Percentiles rank a stretch among this genome's conserved stretches.
phyloP scores from a whole-genome alignment of 2,797 vertebrate species.

The Spinus pinus region DNA sequence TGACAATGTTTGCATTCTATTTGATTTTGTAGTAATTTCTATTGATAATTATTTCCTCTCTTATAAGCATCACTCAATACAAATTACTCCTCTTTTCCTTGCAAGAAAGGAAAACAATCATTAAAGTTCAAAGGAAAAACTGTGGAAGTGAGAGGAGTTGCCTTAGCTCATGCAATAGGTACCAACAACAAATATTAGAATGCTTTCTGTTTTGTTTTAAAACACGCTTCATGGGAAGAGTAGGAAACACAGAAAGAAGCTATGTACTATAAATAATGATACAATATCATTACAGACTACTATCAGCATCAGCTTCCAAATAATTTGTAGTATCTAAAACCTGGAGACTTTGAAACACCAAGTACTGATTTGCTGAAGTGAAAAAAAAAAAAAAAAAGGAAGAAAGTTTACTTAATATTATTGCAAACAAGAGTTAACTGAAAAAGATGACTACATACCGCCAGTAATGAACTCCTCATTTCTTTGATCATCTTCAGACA shows the following conservation, averaged over 20 bases:
- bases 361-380: background rate
- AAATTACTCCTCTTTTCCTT: background rate
- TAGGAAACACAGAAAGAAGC: background rate
- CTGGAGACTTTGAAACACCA: background rate
- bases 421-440: background rate
- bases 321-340: background rate
- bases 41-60: background rate
- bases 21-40: background rate
- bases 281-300: background rate
- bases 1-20: background rate
- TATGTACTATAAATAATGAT: background rate
- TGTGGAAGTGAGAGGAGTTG: background rate
- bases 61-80: background rate
- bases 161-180: background rate
- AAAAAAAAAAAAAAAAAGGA: background rate
- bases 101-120: background rate
- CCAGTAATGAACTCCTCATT: constrained; percentile 86
- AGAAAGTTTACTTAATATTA: background rate
- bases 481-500: constrained; percentile 44
- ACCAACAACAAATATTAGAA: background rate
- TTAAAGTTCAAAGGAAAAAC: background rate
- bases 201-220: background rate
- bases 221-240: background rate
- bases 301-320: background rate
- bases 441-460: constrained; percentile 75